A percentile compares a stretch with the other conserved stretches of the same genome.
phyloP scores from a whole-genome alignment of 1,140 invertebrate species.

The Luehdorfia chinensis region DNA sequence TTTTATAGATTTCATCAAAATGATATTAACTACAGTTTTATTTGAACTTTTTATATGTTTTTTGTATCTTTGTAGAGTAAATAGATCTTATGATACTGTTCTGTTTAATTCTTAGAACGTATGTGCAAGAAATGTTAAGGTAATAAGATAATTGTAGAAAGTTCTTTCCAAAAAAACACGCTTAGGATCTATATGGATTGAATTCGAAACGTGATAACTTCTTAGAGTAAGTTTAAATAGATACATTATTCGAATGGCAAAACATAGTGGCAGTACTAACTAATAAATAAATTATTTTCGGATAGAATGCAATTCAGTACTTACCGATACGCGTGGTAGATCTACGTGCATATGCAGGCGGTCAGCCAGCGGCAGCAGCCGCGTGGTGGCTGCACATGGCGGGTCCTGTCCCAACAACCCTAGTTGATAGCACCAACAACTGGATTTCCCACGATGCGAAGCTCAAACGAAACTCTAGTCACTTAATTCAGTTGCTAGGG shows the following conservation, averaged over 20 bases:
- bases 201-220: neutral
- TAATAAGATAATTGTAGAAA: too few species aligned
- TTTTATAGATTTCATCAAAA: neutral
- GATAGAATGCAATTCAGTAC: conserved; percentile 21
- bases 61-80: neutral
- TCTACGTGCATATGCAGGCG: conserved; percentile 26
- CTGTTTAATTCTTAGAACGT: too few species aligned
- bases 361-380: conserved; percentile 52
- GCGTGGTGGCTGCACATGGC: conserved; percentile 50
- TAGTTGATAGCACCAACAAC: conserved; percentile 22
- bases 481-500: conserved; percentile 14
- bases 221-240: too few species aligned
- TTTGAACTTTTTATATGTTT: conserved; percentile 3
- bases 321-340: conserved; percentile 49
- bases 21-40: too few species aligned
- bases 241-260: neutral
- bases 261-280: conserved; percentile 30
- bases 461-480: conserved; percentile 4
- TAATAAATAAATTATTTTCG: conserved; percentile 2
- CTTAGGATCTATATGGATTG: neutral
- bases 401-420: conserved; percentile 19
- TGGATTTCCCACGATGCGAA: neutral
- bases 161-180: neutral
- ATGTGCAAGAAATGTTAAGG: too few species aligned
- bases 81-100: too few species aligned